Conservation (phyloP, 2,888 invertebrate species). For the Ennomos quercinarius region DNA sequence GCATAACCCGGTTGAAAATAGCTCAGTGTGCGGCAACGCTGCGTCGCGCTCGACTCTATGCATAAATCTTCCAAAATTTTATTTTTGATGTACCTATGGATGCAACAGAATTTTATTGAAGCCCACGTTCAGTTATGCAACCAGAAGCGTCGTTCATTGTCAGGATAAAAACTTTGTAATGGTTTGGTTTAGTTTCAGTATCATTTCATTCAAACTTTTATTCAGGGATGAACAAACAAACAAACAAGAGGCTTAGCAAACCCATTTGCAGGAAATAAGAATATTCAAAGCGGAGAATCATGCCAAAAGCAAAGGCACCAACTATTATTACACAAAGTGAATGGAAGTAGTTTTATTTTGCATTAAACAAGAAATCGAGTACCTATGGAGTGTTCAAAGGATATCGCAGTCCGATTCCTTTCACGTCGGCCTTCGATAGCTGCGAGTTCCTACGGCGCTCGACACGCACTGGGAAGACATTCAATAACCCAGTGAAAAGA, state of each 20-base stretch:
- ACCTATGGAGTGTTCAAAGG: constrained; percentile 59
- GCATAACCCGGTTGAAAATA: constrained; percentile 84
- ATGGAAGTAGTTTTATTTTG: constrained; percentile 24
- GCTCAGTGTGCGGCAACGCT: constrained; percentile 80
- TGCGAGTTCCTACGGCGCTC: constrained; percentile 66
- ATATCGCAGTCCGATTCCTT: constrained; percentile 65
- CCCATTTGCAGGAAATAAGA: constrained; percentile 10
- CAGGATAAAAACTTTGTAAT: neutral
- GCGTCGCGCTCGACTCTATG: constrained; percentile 76
- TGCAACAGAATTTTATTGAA: constrained; percentile 69
- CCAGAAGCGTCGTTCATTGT: neutral
- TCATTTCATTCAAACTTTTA: neutral
- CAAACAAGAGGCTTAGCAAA: neutral
- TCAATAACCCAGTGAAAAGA: constrained; percentile 85
- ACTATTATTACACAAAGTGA: constrained; percentile 34
- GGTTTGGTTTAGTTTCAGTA: neutral
- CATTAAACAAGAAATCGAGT: constrained; percentile 26
- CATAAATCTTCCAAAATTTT: constrained; percentile 83
- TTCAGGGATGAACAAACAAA: neutral
- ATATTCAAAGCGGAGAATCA: constrained; percentile 7
- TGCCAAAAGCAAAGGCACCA: constrained; percentile 35
- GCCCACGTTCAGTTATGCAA: constrained; percentile 29
- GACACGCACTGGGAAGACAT: constrained; percentile 82
- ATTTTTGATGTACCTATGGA: constrained; percentile 67
- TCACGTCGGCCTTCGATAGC: constrained; percentile 56